These are phyloP conservation scores for Myrmophylax atrothorax DNA, from an alignment of 2,113 vertebrate genomes.

Conservation along the genomic window DNA sequence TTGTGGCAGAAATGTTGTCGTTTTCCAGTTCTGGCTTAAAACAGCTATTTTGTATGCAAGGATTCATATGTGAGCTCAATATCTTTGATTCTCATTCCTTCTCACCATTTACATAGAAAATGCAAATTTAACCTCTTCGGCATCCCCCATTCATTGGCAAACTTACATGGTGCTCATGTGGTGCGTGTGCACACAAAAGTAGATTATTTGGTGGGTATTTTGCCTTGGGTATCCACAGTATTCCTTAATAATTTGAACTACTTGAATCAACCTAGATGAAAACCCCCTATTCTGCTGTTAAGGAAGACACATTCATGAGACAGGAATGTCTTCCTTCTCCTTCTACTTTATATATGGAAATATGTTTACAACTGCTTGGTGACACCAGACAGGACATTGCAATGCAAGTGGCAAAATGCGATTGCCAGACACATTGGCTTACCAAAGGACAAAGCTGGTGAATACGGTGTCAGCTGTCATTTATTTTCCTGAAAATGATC, in stretches of 20 bases:
- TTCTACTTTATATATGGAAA: not conserved
- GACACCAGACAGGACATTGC: not conserved
- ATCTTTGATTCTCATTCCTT: constrained; percentile 13
- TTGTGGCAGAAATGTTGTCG: not conserved
- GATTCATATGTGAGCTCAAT: not conserved
- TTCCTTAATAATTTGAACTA: not conserved
- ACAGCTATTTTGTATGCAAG: not conserved
- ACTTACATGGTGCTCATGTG: not conserved
- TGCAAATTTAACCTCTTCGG: not conserved
- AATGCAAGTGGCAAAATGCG: not conserved
- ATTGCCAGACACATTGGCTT: accelerated
- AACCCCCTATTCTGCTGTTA: not conserved
- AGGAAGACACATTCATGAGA: not conserved
- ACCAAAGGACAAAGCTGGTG: not conserved
- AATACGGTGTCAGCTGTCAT: accelerated
- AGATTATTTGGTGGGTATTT: not conserved
- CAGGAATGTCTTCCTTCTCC: not conserved
- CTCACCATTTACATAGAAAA: not conserved
- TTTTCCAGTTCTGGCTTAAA: not conserved
- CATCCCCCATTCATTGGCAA: not conserved
- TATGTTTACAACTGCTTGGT: not conserved
- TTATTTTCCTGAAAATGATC: not conserved
- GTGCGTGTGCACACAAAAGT: not conserved
- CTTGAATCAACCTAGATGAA: not conserved
- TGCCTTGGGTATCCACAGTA: not conserved